phyloP scores from a whole-genome alignment of 2,888 invertebrate species.

The Zonitis immaculata region DNA sequence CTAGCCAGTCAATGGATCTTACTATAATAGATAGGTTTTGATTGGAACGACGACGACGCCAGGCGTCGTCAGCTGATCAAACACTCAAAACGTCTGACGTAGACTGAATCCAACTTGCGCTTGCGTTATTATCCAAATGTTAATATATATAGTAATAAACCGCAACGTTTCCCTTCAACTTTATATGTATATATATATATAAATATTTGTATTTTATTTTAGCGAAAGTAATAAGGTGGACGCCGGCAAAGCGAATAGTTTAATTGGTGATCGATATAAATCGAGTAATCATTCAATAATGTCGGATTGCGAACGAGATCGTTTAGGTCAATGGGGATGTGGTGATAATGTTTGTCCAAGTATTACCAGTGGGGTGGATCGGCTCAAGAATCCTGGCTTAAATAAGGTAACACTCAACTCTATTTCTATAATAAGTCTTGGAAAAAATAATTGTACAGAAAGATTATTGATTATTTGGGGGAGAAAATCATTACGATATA shows the following conservation, averaged over 20 bases:
- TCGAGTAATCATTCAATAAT: slow-evolving; percentile 1
- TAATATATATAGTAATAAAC: too few species aligned
- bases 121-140: slow-evolving; percentile 4
- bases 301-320: slow-evolving; percentile 31
- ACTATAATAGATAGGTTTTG: too few species aligned
- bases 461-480: too few species aligned
- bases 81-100: neutral
- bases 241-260: too few species aligned
- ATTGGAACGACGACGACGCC: neutral
- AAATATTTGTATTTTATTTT: neutral
- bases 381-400: slow-evolving; percentile 29
- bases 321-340: slow-evolving; percentile 35
- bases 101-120: neutral
- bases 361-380: slow-evolving; percentile 30
- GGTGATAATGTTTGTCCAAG: slow-evolving; percentile 31
- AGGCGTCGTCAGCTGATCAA: slow-evolving; percentile 1
- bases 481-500: too few species aligned
- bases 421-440: too few species aligned
- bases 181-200: neutral
- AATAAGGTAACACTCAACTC: slow-evolving; percentile 42
- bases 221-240: slow-evolving; percentile 1
- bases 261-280: too few species aligned
- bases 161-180: too few species aligned
- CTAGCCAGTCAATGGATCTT: too few species aligned
- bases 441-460: too few species aligned